Conservation (phyloP, 2,797 vertebrate genomes). For the Benthosema pterotum region DNA sequence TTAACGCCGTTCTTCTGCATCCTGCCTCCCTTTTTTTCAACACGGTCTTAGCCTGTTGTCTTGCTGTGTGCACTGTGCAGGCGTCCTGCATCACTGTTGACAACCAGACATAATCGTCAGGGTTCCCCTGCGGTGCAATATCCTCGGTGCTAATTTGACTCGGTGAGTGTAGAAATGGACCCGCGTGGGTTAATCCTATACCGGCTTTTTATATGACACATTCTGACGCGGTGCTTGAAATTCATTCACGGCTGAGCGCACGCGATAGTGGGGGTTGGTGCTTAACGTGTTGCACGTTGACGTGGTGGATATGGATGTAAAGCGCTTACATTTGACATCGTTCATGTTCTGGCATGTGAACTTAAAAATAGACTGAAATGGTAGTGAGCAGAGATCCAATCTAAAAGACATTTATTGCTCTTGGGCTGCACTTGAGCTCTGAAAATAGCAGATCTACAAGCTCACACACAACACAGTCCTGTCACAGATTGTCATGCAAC, state of each 20-base stretch:
- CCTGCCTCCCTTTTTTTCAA: conserved; percentile 66
- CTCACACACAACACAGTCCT: too few relatives aligned
- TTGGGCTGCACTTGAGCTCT: too few relatives aligned
- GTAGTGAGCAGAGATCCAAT: too few relatives aligned
- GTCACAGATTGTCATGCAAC: too few relatives aligned
- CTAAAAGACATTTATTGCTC: too few relatives aligned
- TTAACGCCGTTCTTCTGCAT: conserved; percentile 50
- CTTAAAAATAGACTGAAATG: too few relatives aligned
- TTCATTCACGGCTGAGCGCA: background rate
- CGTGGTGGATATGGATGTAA: background rate
- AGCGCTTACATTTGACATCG: background rate
- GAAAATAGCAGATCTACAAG: too few relatives aligned
- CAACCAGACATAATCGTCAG: conserved; percentile 33
- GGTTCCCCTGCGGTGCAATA: too few relatives aligned
- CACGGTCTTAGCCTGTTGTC: conserved; percentile 40
- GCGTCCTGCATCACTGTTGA: conserved; percentile 33
- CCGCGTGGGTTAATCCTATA: too few relatives aligned
- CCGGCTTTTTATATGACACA: too few relatives aligned
- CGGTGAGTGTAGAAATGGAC: too few relatives aligned
- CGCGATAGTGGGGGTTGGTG: background rate
- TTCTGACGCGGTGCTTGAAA: conserved; percentile 30
- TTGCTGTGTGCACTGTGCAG: conserved; percentile 35
- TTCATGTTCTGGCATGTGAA: background rate
- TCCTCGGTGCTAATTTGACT: too few relatives aligned
- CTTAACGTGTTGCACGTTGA: background rate